Base-by-base conservation (phyloP, 2,888 invertebrate genomes). In the Synergus umbraculus region DNA sequence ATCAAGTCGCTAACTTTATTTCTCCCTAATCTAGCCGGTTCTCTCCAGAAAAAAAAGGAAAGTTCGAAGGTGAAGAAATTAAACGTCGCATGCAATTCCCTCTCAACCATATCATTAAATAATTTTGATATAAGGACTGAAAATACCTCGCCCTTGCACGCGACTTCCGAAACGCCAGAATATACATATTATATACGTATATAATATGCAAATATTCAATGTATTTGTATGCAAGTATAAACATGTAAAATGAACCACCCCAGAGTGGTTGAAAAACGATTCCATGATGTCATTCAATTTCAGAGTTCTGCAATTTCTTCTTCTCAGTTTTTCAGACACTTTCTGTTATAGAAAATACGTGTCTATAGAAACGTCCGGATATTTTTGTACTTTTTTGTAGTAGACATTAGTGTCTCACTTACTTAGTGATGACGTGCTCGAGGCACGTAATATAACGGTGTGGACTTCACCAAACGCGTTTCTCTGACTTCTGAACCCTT, bases 401-500 rank as follows among this genome's bases (percentile, higher is more conserved):
- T 41, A 54, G 54, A 73, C 73, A 73, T 73, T 73, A 73, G 73
- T 73, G 73, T 73, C 73, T 73, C 49, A 58, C 49, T 49, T 37
- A 46, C 49, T 73, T 73, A 58, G 54, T 37, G 73, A 73, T 73
- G 54, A 73, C 73, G 54, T 73, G 54, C 73, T 58, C 73, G 54
- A 49, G 73, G 54, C 73, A 58, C 37, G 54, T 54, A 73, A 58
- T 18, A 73, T 73, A 73, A 73, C 73, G 37, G 41, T 41, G 73
- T 58, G 49, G 54, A 73, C 54, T 73, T 73, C 49, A 49, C 73
- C 37, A 73, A 73, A 73, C 54, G 49, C 73, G 54, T 58, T 73
- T 73, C 73, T 73, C 63, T 76, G 63, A 76, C 76, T 76, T 76
- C 63, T 64, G 76, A 76, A 76, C 76, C 44, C 63, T 76, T 76